A percentile compares a stretch with the other conserved stretches of the same genome.
Conservation (phyloP, 1,140 invertebrate genomes). For the Phymorhynchus buccinoides region DNA sequence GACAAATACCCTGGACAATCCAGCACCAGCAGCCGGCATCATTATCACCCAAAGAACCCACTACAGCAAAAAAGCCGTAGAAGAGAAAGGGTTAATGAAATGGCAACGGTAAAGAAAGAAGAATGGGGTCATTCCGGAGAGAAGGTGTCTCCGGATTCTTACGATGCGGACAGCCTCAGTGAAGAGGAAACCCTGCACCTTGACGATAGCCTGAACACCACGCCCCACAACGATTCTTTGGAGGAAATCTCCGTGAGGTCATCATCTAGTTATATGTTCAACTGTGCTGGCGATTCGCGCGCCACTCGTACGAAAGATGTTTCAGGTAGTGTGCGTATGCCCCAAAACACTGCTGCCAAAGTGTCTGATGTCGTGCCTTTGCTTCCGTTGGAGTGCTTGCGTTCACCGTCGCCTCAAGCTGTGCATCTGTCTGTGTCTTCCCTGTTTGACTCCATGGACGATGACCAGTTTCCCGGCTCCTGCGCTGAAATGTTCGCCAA, state of each 20-base stretch:
- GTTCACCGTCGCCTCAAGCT: background rate
- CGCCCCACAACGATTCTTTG: background rate
- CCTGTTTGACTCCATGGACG: background rate
- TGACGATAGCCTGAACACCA: slow-evolving; percentile 12
- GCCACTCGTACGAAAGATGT: background rate
- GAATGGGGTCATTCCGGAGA: background rate
- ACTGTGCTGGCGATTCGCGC: too few species aligned
- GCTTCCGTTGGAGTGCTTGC: background rate
- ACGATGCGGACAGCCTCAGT: background rate
- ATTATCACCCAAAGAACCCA: too few species aligned
- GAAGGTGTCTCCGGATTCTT: background rate
- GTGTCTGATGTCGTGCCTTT: background rate
- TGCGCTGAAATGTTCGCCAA: background rate
- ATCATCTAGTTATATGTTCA: background rate
- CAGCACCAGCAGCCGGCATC: slow-evolving; percentile 28
- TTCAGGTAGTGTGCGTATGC: background rate
- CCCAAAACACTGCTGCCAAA: background rate
- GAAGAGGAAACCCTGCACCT: background rate
- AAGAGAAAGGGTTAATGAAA: slow-evolving; percentile 19
- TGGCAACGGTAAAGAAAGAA: background rate
- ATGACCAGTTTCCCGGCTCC: background rate
- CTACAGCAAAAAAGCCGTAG: too few species aligned
- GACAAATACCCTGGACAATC: too few species aligned
- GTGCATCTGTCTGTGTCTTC: slow-evolving; percentile 17
- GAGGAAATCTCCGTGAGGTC: slow-evolving; percentile 18